Evolutionary conservation across 2,113 vertebrate genomes (phyloP), one percentile per base, ranked within the genome.

Genomic region (Acrocephalus arundinaceus): DNA sequence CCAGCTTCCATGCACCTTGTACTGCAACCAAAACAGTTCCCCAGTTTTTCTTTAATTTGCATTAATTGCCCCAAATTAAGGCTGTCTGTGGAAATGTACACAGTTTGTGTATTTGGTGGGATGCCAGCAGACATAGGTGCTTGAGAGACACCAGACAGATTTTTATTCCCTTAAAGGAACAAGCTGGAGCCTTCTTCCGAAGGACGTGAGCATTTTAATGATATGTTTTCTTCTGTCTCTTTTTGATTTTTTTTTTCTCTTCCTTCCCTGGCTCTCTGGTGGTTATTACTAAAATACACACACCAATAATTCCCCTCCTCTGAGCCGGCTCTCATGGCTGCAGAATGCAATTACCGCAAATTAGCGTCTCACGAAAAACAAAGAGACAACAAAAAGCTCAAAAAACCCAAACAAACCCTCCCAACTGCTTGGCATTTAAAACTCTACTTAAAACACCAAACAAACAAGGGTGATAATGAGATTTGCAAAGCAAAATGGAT

Each of bases 261-360:
- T 27, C 3, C 35, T 66, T 41, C 11, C 24, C 52, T 57, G 19
- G 19, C 49, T 79, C 35, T 81, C 85, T 95, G 66, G 71, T 95
- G 4, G 13, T 89, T 93, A 86, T 95, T 94, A 93, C 72, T 80
- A 82, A 95, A 94, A 91, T 82, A 39, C 37, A 89, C 83, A 92
- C 87, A 63, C 62, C 78, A 91, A 87, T 88, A 91, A 91, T 73
- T 96, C 86, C 83, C 72, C 92, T 88, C 71, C 81, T 79, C 70
- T 4, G 20, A 94, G 88, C 70, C 65, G 74, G 45, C 90, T 93
- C 68, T 90, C 61, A 51, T 0, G 43, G 45, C 87, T 91, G 58
- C 78, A 45, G 73, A 89, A 87, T 30, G 45, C 89, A 96, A 97
- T 96, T 94, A 95, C n/a, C 19, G 33, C 73, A 90, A 95, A 96